Conservation (phyloP, 2,888 invertebrate species). For the Caenorhabditis virilis region DNA sequence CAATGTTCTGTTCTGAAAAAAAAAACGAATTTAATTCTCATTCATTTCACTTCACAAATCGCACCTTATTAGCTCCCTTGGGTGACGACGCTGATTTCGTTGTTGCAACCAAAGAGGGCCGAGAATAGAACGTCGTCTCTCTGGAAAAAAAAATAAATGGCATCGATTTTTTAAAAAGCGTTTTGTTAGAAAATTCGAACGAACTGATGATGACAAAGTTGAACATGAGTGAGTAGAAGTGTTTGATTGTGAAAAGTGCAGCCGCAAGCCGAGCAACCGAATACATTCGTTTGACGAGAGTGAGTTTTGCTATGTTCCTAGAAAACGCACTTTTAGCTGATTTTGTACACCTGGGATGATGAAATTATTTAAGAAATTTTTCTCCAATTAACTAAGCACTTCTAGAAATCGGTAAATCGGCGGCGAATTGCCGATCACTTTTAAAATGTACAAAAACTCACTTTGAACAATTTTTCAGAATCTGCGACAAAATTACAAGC, state of each 20-base stretch:
- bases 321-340: too few species aligned
- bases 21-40: background rate
- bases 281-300: slow-evolving; percentile 21
- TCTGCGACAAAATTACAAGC: slow-evolving; percentile 26
- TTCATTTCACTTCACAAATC: too few species aligned
- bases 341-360: too few species aligned
- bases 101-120: background rate
- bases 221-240: slow-evolving; percentile 32
- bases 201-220: slow-evolving; percentile 41
- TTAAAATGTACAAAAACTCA: too few species aligned
- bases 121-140: slow-evolving; percentile 7
- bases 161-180: background rate
- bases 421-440: background rate
- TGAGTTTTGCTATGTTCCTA: slow-evolving; percentile 36
- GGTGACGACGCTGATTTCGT: background rate
- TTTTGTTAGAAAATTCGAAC: background rate
- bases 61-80: background rate
- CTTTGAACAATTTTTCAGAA: slow-evolving; percentile 37
- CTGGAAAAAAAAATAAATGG: slow-evolving; percentile 3
- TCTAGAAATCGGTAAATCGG: too few species aligned
- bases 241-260: slow-evolving; percentile 17
- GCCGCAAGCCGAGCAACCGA: slow-evolving; percentile 32
- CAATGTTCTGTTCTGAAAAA: slow-evolving; percentile 14
- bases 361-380: background rate
- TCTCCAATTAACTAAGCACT: too few species aligned